A percentile compares a stretch with the other conserved stretches of the same genome.
These are phyloP conservation scores for Orthosia gothica DNA, from an alignment of 2,888 invertebrate species.

Conservation along the genomic window DNA sequence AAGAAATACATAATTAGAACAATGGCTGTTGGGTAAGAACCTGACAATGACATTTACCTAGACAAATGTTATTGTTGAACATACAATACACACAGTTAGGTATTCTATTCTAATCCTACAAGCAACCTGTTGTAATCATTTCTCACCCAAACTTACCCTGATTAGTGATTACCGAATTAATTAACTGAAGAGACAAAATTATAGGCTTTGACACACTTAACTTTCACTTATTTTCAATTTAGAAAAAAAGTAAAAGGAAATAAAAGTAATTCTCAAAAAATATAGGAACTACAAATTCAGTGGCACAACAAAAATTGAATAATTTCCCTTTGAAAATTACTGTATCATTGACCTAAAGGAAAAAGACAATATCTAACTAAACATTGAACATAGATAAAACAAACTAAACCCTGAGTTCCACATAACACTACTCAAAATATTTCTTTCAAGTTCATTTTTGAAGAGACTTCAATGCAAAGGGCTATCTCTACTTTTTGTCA, in stretches of 20 bases:
- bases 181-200: no score
- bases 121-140: neutral
- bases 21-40: slow-evolving; percentile 1
- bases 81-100: neutral
- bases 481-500: neutral
- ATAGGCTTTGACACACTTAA: no score
- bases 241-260: no score
- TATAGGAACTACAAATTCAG: neutral
- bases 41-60: slow-evolving; percentile 5
- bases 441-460: neutral
- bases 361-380: neutral
- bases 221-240: no score
- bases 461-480: no score
- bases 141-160: no score
- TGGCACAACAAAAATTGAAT: neutral
- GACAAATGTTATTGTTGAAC: neutral
- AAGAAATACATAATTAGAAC: slow-evolving; percentile 1
- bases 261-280: neutral
- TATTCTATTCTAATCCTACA: neutral
- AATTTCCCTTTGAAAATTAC: neutral
- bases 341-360: neutral
- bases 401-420: neutral
- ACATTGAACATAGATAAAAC: neutral
- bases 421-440: neutral
- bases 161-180: no score